Conservation (phyloP, 1,140 invertebrate genomes). For the Drosophila melanogaster region Release_6_plus_ISO1_MT NT_037436.4:1932501-1933000, state of each 20-base stretch:
- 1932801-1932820: conserved; percentile 85
- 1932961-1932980: conserved; percentile 77
- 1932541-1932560: conserved; percentile 18
- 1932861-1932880: conserved; percentile 63
- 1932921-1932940: conserved; percentile 58
- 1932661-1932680: conserved; percentile 97
- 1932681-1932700: conserved; percentile 99
- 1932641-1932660: conserved; percentile 92
- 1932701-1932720: conserved; percentile 96
- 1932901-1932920: conserved; percentile 61
- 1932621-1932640: conserved; percentile 17
- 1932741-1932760: conserved; percentile 98
- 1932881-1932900: conserved; percentile 36
- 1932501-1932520: conserved; percentile 58
- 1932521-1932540: conserved; percentile 36
- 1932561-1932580: conserved; percentile 60
- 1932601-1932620: conserved; percentile 9
- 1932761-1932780: conserved; percentile 97
- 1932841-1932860: conserved; percentile 53
- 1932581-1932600: conserved; percentile 63
- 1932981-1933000: conserved; percentile 67
- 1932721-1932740: conserved; percentile 96
- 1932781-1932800: conserved; percentile 92
- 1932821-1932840: conserved; percentile 73
- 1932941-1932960: conserved; percentile 49